phyloP scores from a whole-genome alignment of 2,113 vertebrate genomes.

The Rana temporaria region DNA sequence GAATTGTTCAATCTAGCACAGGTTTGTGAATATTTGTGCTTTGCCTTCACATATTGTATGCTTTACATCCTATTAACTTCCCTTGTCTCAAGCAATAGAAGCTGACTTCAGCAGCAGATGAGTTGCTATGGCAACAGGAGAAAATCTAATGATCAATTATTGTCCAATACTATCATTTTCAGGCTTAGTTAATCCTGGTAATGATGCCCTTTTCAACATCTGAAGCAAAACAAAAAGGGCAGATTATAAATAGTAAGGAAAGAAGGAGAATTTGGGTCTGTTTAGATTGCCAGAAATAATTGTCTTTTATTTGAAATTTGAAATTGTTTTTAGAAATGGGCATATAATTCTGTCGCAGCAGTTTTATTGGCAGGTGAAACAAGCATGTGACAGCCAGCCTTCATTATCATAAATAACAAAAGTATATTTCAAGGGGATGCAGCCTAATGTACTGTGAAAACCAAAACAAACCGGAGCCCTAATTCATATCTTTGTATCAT shows the following conservation, averaged over 20 bases:
- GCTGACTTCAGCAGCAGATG: conserved; percentile 17
- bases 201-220: conserved; percentile 48
- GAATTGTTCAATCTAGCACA: conserved; percentile 96
- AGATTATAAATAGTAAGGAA: conserved; percentile 34
- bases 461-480: conserved; percentile 20
- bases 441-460: conserved; percentile 23
- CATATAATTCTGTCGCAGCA: background rate
- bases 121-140: conserved; percentile 24
- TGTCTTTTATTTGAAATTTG: conserved; percentile 19
- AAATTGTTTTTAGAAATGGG: conserved; percentile 13
- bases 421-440: conserved; percentile 27
- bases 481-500: background rate
- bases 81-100: conserved; percentile 25
- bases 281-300: conserved; percentile 37
- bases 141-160: conserved; percentile 46
- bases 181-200: conserved; percentile 41
- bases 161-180: conserved; percentile 47
- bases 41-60: conserved; percentile 7
- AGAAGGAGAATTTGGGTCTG: conserved; percentile 24
- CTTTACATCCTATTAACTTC: conserved; percentile 32
- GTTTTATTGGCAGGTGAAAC: conserved; percentile 12
- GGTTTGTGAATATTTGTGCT: conserved; percentile 72
- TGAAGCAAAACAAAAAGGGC: conserved; percentile 43
- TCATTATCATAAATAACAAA: conserved; percentile 29
- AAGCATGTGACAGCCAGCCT: conserved; percentile 27